Base-by-base conservation (phyloP, 2,888 invertebrate genomes). In the Chaetoderma sp. region DNA sequence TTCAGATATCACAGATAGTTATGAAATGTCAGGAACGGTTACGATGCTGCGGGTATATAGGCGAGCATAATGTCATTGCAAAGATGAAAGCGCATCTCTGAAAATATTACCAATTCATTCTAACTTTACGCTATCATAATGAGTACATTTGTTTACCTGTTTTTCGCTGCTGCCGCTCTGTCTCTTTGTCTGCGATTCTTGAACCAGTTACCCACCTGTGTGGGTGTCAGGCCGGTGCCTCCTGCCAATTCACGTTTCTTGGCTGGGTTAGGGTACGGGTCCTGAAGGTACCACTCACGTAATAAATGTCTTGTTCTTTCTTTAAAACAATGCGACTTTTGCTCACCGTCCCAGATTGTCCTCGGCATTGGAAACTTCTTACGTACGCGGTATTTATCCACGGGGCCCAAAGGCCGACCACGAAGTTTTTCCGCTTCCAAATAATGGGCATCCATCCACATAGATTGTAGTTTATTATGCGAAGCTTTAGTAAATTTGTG, bases 301-400 rank as follows among this genome's bases (percentile, higher is more conserved):
- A 99, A 90, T 75, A 98, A 89, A 79, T 95, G 95, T 76, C 98
- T 89, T 83, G 99, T 98, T 73, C 97, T 89, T 88, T 99, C 89
- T 81, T 96, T 96, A 88, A 96, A 96, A 87, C 96, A 96, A 85
- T 96, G 96, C 16, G 95, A 96, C 88, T 96, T 96, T 87, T 96
- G 95, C 83, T 96, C 96, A 52, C 96, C 96, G 87, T 96, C 96
- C 95, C 95, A 96, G 76, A 96, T 96, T 52, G 95, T 96, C 57
- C 94, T 88, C 49, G 95, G 95, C 83, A 95, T 87, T 0, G 96
- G 96, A 83, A 93, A 95, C 91, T 96, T 96, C 90, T 96, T 96
- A 50, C 96, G 89, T 50, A 96, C 95, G 33, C 94, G 89, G 88
- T 96, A 96, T 86, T 96, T 96, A 88, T 96, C 96, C 33, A 96